These are phyloP conservation scores for Ctenodactylus gundi DNA, from an alignment of 2,113 vertebrate genomes.

Conservation along the genomic window DNA sequence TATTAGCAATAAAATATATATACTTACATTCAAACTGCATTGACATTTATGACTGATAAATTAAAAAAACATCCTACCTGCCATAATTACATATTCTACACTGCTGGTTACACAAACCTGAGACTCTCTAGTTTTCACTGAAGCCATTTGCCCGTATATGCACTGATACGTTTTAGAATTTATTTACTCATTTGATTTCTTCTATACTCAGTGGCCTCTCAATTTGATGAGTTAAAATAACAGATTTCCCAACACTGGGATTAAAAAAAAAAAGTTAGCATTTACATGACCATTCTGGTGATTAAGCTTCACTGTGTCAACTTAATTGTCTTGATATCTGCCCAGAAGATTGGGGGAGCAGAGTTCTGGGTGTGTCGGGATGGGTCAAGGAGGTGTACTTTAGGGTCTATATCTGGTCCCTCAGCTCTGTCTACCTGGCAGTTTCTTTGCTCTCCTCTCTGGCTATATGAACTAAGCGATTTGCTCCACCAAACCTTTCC, in stretches of 20 bases:
- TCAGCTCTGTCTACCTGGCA: background rate
- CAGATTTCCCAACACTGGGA: background rate
- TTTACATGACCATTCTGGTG: background rate
- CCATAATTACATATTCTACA: background rate
- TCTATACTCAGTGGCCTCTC: background rate
- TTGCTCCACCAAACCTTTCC: background rate
- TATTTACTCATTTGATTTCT: background rate
- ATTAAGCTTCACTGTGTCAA: background rate
- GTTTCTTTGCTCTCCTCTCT: background rate
- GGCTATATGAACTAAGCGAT: background rate
- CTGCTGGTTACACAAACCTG: background rate
- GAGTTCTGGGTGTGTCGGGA: background rate
- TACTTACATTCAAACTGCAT: background rate
- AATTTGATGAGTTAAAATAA: background rate
- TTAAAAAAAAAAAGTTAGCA: background rate
- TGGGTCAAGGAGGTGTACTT: background rate
- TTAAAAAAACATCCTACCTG: background rate
- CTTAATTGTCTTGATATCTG: background rate
- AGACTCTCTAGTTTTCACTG: background rate
- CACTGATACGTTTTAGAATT: background rate
- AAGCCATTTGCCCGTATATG: background rate
- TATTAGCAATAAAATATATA: background rate
- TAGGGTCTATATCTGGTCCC: background rate
- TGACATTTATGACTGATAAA: background rate
- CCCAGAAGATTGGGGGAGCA: background rate